Percentiles rank a stretch among this genome's conserved stretches.
phyloP scores from a whole-genome alignment of 2,797 vertebrate genomes.

The Mormyrops boulengeri region DNA sequence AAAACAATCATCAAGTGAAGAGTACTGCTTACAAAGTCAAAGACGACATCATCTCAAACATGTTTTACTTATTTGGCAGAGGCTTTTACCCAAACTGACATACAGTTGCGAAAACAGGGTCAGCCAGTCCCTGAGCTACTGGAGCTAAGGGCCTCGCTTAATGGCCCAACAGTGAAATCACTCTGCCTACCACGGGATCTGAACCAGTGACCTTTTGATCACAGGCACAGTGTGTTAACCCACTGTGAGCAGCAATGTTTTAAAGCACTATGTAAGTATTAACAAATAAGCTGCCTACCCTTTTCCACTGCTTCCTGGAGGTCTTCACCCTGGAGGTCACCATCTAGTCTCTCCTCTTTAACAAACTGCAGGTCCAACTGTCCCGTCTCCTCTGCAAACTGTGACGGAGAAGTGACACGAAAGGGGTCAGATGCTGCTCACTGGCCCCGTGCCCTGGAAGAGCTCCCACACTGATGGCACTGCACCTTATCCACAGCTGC shows the following conservation, averaged over 20 bases:
- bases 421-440: not conserved
- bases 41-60: not conserved
- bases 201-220: not conserved
- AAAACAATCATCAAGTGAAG: not conserved
- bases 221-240: not conserved
- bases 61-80: not conserved
- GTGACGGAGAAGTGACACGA: not conserved
- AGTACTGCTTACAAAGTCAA: not conserved
- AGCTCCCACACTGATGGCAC: too few species aligned
- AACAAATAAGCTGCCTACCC: not conserved
- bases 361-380: conserved; percentile 21
- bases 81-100: not conserved
- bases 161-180: not conserved
- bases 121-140: not conserved
- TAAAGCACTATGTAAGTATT: not conserved
- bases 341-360: conserved; percentile 36
- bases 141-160: not conserved
- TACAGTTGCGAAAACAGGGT: not conserved
- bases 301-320: not conserved
- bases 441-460: not conserved
- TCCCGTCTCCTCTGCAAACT: not conserved
- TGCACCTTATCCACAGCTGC: not conserved
- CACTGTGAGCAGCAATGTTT: not conserved
- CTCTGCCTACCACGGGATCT: not conserved
- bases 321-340: conserved; percentile 15